Evolutionary conservation across 1,140 invertebrate genomes (phyloP).

Genomic region (Anastatus disparis): DNA sequence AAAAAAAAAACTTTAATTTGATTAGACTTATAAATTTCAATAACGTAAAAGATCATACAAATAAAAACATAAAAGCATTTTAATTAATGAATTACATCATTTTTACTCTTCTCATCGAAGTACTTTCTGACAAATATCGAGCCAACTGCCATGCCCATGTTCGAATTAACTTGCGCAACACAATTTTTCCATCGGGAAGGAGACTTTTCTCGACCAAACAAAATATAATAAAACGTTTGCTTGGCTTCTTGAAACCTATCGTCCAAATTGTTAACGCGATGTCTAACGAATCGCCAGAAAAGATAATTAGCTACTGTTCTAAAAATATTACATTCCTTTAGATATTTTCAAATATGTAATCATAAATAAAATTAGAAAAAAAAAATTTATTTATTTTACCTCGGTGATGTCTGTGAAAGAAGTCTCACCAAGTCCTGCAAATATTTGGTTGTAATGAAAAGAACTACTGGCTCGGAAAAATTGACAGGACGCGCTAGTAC

Average conservation of each 20-base stretch:
- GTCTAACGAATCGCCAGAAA: conserved; percentile 87
- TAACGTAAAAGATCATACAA: neutral
- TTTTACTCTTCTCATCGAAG: conserved; percentile 86
- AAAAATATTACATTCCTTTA: too few relatives aligned
- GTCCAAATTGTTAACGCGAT: conserved; percentile 87
- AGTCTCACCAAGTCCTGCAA: conserved; percentile 67
- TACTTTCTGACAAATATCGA: conserved; percentile 88
- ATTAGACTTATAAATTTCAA: neutral
- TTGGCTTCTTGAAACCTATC: conserved; percentile 75
- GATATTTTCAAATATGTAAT: too few relatives aligned
- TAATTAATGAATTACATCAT: conserved; percentile 68
- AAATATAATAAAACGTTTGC: conserved; percentile 75
- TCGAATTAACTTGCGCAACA: conserved; percentile 83
- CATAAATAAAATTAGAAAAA: too few relatives aligned
- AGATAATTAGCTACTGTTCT: conserved; percentile 79
- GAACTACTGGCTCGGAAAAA: conserved; percentile 74
- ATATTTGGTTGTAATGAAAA: conserved; percentile 77
- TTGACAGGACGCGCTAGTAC: conserved; percentile 73
- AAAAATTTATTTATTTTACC: conserved; percentile 44
- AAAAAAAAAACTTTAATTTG: neutral
- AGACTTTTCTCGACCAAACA: conserved; percentile 79
- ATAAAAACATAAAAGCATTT: neutral
- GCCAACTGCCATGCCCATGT: conserved; percentile 85
- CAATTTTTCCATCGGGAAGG: conserved; percentile 86
- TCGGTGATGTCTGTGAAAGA: conserved; percentile 61